Evolutionary conservation across 2,888 invertebrate species (phyloP), one percentile per base, ranked within the genome.

Genomic region (Dryocosmus kuriphilus): DNA sequence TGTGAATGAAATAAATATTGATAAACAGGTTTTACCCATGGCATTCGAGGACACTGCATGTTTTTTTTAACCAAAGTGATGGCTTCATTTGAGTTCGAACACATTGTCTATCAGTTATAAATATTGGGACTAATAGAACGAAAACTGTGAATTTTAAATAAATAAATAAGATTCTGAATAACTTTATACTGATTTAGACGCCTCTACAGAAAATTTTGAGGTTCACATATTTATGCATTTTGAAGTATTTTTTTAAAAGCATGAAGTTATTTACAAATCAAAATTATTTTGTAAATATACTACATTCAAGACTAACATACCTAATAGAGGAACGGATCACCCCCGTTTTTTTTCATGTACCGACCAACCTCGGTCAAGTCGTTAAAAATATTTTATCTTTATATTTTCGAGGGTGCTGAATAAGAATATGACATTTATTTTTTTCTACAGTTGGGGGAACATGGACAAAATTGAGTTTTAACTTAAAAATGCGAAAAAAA

Each of bases 11-110:
- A 41, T 32, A 16, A 41, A 41, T 1, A 41, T 30, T 30, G 8
- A 22, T 75, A 32, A 27, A 22, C n/a, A 73, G 73, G 22, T 74
- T 35, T 73, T 80, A 84, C 84, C 84, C 85, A 85, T 77, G 84
- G 83, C 76, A 77, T 78, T 77, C 35, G 78, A 22, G 61, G 75
- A 74, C 80, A 82, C 19, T 65, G 61, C 27, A 32, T 75, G 19
- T 74, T 80, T 35, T 27, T 63, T 74, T 77, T 79, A 7, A 57
- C 73, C 75, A 30, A 16, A 38, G 75, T 51, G 46, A 55, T 24
- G 14, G 19, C 57, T 30, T 71, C 32, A 9, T 60, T 82, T n/a
- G 75, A 78, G 11, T 60, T 82, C 19, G 75, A 78, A 55, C 79
- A 57, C 57, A 57, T 57, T 57, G 4, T 57, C 0, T 57, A 57